These are phyloP conservation scores for Microplitis demolitor DNA, from an alignment of 1,140 invertebrate species.

Conservation along the genomic window DNA sequence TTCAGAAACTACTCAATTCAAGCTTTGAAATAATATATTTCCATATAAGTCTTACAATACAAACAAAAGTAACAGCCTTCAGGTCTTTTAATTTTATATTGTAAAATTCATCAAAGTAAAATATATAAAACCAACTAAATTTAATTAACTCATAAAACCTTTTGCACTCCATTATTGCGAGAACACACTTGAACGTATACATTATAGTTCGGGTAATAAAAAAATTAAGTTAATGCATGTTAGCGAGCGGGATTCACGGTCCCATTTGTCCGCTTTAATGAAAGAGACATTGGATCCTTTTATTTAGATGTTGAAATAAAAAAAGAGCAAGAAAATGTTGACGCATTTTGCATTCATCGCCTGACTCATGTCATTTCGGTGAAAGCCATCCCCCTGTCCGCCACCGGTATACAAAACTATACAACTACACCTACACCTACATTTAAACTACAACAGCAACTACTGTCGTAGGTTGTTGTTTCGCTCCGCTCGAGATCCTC, in stretches of 20 bases:
- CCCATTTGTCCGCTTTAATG: constrained; percentile 31
- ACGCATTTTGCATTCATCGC: background rate
- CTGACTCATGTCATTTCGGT: background rate
- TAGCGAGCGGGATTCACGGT: background rate
- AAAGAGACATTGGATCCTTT: constrained; percentile 6
- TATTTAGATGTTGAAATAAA: background rate
- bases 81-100: too few species aligned
- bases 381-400: constrained; percentile 2
- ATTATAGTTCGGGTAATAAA: background rate
- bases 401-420: background rate
- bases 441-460: background rate
- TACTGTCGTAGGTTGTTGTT: background rate
- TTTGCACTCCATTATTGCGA: too few species aligned
- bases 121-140: too few species aligned
- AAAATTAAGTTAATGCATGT: constrained; percentile 3
- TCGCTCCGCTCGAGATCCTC: constrained; percentile 18
- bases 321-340: background rate
- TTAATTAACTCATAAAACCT: too few species aligned
- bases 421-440: background rate
- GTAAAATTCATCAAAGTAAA: too few species aligned
- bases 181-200: too few species aligned
- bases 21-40: too few species aligned
- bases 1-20: too few species aligned
- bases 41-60: too few species aligned
- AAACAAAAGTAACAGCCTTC: too few species aligned